A percentile compares a stretch with the other conserved stretches of the same genome.
phyloP scores from a whole-genome alignment of 2,797 vertebrate genomes.

The Sciurus vulgaris region DNA sequence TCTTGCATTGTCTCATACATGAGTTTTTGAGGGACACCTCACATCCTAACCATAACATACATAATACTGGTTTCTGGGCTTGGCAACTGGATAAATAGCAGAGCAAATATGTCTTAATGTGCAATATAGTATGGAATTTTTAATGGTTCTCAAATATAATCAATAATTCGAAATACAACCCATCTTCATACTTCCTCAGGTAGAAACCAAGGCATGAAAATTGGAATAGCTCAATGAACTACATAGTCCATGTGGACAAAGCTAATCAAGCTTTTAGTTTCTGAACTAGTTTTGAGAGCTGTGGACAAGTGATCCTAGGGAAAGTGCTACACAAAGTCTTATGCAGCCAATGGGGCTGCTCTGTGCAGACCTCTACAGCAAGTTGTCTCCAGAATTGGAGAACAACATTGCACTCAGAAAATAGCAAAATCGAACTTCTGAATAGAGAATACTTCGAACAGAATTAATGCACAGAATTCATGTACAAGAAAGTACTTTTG shows the following conservation, averaged over 20 bases:
- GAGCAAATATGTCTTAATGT: background rate
- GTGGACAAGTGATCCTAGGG: background rate
- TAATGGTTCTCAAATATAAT: no score
- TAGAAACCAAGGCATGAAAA: background rate
- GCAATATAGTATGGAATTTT: background rate
- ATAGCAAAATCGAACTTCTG: background rate
- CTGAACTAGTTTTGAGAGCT: background rate
- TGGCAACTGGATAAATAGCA: background rate
- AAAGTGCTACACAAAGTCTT: background rate
- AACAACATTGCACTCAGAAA: background rate
- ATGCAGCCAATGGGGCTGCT: fast-evolving
- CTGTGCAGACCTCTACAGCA: fast-evolving
- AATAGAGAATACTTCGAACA: background rate
- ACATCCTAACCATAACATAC: no score
- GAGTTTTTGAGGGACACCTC: no score
- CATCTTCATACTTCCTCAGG: background rate
- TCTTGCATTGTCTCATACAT: no score
- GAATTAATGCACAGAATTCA: background rate
- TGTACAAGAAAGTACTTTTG: background rate
- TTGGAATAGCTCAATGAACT: background rate
- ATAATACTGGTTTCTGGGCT: background rate
- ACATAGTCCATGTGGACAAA: background rate
- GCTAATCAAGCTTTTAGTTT: background rate
- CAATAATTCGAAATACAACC: background rate
- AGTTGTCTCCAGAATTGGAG: background rate